Percentiles rank a stretch among this genome's conserved stretches.
phyloP scores from a whole-genome alignment of 2,113 vertebrate species.

The Danionella cerebrum region DNA sequence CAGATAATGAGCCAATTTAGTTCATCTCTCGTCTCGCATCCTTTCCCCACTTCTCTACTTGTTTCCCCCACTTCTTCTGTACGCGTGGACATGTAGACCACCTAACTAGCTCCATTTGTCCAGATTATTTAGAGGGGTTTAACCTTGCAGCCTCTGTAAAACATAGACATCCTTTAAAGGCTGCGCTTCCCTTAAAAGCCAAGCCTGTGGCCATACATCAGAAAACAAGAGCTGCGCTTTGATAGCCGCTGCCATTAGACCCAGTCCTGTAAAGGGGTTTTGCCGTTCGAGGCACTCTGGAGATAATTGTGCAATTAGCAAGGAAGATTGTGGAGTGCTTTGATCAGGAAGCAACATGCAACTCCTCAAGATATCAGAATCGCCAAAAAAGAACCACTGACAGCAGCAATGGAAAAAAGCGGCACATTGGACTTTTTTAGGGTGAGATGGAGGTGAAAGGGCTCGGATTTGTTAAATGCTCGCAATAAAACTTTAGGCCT shows the following conservation, averaged over 20 bases:
- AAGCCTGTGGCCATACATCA: slow-evolving; percentile 30
- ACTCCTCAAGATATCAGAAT: slow-evolving; percentile 56
- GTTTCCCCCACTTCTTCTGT: background rate
- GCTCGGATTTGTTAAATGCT: slow-evolving; percentile 73
- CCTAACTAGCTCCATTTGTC: slow-evolving; percentile 41
- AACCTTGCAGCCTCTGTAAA: slow-evolving; percentile 46
- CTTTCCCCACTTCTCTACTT: background rate
- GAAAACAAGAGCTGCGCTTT: slow-evolving; percentile 24
- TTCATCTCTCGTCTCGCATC: background rate
- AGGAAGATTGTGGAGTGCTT: slow-evolving; percentile 61
- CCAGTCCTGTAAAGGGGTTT: slow-evolving; percentile 52
- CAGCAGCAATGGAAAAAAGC: slow-evolving; percentile 49
- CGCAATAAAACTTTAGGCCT: slow-evolving; percentile 85
- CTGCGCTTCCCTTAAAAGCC: slow-evolving; percentile 35
- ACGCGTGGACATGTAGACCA: slow-evolving; percentile 15
- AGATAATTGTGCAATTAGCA: slow-evolving; percentile 71
- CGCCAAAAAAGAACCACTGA: slow-evolving; percentile 37
- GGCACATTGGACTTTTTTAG: slow-evolving; percentile 68
- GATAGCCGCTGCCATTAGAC: slow-evolving; percentile 40
- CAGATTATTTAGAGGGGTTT: slow-evolving; percentile 44
- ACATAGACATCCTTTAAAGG: slow-evolving; percentile 44
- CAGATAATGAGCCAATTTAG: background rate
- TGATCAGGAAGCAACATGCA: slow-evolving; percentile 64
- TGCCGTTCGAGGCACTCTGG: slow-evolving; percentile 59
- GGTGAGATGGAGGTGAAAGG: slow-evolving; percentile 41